Evolutionary conservation across 2,113 vertebrate genomes (phyloP).

Genomic region (Albula glossodonta): DNA sequence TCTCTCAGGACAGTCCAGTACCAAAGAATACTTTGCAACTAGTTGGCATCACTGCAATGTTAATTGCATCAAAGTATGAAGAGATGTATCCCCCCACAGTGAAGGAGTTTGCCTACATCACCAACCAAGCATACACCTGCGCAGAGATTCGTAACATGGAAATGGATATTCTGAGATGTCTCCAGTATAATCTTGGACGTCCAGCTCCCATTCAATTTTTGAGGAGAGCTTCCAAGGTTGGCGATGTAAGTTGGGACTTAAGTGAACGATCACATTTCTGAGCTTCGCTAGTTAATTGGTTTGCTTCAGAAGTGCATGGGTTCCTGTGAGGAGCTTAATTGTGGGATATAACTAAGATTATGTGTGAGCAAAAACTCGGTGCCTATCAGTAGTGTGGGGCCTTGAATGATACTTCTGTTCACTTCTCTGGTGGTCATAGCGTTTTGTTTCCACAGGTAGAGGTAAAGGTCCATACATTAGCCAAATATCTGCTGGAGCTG

Average conservation of each 20-base stretch:
- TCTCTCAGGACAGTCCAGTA: conserved; percentile 70
- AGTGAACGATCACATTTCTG: background rate
- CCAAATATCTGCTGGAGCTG: conserved; percentile 30
- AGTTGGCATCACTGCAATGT: conserved; percentile 81
- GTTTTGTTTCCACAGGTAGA: conserved; percentile 42
- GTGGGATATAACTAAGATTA: background rate
- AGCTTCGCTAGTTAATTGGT: background rate
- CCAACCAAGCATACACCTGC: conserved; percentile 71
- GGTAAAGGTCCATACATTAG: conserved; percentile 2
- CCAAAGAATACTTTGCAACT: conserved; percentile 78
- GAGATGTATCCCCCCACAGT: conserved; percentile 75
- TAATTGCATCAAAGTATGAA: conserved; percentile 85
- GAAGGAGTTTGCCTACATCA: conserved; percentile 74
- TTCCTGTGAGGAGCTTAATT: background rate
- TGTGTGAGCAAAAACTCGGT: too few relatives aligned
- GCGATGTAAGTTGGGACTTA: conserved; percentile 49
- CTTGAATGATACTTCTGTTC: too few relatives aligned
- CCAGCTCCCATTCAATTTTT: conserved; percentile 57
- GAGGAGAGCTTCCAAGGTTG: conserved; percentile 57
- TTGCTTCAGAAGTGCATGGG: background rate
- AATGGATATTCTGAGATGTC: conserved; percentile 70
- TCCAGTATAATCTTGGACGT: conserved; percentile 59
- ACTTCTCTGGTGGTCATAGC: too few relatives aligned
- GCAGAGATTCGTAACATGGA: conserved; percentile 81
- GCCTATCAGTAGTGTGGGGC: too few relatives aligned